phyloP scores from a whole-genome alignment of 2,113 vertebrate genomes.

The Tragelaphus strepsiceros region DNA sequence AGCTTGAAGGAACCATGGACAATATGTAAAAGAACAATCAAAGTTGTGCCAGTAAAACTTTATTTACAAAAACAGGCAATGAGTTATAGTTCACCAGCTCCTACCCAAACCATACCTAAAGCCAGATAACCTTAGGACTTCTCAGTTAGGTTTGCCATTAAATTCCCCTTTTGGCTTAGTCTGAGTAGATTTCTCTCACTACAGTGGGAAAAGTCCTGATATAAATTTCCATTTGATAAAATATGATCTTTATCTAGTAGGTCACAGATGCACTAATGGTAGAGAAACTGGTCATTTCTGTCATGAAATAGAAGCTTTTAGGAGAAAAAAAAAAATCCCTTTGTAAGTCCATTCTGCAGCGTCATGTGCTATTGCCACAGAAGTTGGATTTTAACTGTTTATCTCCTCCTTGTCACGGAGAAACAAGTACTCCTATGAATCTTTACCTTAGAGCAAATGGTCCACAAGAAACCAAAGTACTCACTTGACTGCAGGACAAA shows the following conservation, averaged over 20 bases:
- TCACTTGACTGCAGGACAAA: background rate
- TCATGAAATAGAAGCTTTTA: background rate
- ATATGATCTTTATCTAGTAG: background rate
- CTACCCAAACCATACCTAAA: background rate
- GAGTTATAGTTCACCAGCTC: background rate
- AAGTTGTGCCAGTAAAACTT: background rate
- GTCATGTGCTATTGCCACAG: background rate
- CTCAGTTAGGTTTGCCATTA: background rate
- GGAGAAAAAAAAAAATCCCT: background rate
- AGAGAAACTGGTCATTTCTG: background rate
- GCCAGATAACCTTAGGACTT: background rate
- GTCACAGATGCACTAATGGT: background rate
- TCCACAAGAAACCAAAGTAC: background rate
- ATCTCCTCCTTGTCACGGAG: background rate
- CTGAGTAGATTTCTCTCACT: background rate
- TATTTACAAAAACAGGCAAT: background rate
- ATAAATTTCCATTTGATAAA: constrained; percentile 8
- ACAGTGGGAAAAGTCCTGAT: background rate
- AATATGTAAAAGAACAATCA: background rate
- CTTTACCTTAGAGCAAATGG: background rate
- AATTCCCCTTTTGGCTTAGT: background rate
- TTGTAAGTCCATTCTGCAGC: background rate
- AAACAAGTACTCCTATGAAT: background rate
- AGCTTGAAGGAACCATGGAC: background rate
- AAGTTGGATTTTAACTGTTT: background rate